Evolutionary conservation across 2,113 vertebrate genomes (phyloP).

Genomic region (Anolis sagrei): DNA sequence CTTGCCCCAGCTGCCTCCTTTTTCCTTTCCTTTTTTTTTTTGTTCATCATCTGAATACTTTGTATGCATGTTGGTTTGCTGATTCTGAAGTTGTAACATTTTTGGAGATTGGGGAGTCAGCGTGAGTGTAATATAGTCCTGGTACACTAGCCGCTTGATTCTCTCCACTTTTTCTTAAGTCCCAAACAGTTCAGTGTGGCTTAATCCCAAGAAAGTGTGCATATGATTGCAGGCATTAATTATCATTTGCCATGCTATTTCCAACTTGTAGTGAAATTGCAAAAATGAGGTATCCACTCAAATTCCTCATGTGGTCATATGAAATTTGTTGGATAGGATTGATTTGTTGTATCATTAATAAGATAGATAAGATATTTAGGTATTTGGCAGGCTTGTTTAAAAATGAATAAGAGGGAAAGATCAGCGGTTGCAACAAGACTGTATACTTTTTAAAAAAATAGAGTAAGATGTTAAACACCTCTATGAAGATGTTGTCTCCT

Average conservation of each 20-base stretch:
- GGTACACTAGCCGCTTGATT: neutral
- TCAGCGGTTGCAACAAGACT: neutral
- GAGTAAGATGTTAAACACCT: neutral
- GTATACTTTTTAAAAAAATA: neutral
- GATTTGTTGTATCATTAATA: neutral
- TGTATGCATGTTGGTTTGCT: slow-evolving; percentile 1
- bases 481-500: neutral
- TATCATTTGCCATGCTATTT: neutral
- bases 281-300: neutral
- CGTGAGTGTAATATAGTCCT: neutral
- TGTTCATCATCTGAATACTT: neutral
- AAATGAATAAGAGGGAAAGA: neutral
- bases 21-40: neutral
- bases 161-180: neutral
- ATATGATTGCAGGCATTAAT: neutral
- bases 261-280: neutral
- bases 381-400: neutral
- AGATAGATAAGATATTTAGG: no score
- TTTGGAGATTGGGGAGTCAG: no score
- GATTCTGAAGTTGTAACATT: no score
- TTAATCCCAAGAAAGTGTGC: neutral
- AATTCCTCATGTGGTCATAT: neutral
- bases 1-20: no score
- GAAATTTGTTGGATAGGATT: neutral
- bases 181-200: neutral